phyloP scores from a whole-genome alignment of 2,113 vertebrate genomes.

The Xiphorhynchus elegans region DNA sequence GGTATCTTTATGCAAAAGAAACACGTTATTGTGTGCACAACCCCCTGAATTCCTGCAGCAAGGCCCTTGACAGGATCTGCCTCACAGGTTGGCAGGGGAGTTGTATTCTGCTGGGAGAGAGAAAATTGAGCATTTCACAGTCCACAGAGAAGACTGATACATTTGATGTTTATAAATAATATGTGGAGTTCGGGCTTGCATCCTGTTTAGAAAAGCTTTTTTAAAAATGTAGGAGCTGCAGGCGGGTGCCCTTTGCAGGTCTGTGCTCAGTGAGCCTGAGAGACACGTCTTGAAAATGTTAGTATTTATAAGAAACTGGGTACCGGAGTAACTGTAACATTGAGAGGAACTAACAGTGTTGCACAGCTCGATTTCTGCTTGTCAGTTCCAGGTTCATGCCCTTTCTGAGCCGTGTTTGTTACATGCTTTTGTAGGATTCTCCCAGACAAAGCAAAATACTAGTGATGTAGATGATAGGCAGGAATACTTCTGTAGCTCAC shows the following conservation, averaged over 20 bases:
- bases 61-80: background rate
- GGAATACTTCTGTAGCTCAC: background rate
- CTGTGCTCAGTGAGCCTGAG: background rate
- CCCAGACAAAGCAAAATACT: background rate
- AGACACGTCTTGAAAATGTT: background rate
- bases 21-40: background rate
- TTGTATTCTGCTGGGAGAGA: background rate
- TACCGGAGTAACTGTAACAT: background rate
- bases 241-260: background rate
- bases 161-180: background rate
- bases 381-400: accelerated
- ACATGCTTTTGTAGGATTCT: background rate
- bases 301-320: background rate
- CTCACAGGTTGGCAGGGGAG: background rate
- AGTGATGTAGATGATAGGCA: background rate
- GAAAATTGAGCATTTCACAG: background rate
- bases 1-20: background rate
- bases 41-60: background rate
- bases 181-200: background rate
- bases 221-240: background rate
- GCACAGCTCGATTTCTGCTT: background rate
- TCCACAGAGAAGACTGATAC: background rate
- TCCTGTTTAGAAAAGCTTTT: background rate
- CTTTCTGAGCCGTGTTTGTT: background rate
- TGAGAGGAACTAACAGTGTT: background rate